Percentiles rank a stretch among this genome's conserved stretches.
Conservation (phyloP, 1,140 invertebrate species). For the Platorchestia sp. region DNA sequence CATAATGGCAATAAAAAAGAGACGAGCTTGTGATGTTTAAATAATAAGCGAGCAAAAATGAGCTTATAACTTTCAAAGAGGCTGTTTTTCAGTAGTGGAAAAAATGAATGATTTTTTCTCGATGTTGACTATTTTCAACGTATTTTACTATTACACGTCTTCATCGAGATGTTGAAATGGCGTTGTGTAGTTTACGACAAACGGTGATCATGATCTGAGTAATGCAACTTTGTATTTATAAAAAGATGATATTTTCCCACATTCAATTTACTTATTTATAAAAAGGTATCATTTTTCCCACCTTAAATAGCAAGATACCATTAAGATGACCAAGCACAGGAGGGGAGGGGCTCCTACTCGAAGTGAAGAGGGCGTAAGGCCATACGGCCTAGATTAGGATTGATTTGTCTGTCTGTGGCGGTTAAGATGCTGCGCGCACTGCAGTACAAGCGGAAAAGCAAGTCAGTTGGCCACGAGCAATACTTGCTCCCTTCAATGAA, state of each 20-base stretch:
- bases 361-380: background rate
- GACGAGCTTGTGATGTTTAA: background rate
- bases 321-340: background rate
- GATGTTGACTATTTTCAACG: background rate
- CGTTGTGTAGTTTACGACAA: background rate
- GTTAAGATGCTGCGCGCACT: background rate
- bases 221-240: too few species aligned
- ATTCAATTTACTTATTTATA: too few species aligned
- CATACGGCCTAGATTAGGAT: background rate
- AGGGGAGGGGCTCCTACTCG: background rate
- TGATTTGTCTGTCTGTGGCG: background rate
- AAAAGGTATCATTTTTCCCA: background rate
- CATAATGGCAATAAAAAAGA: too few species aligned
- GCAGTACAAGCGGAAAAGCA: background rate
- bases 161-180: background rate
- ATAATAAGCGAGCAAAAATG: background rate
- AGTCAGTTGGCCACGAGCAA: background rate
- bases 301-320: background rate
- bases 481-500: background rate
- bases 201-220: background rate
- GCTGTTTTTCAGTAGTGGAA: background rate
- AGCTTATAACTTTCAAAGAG: background rate
- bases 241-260: too few species aligned
- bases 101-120: background rate
- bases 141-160: background rate